These are phyloP conservation scores for Cataglyphis hispanica DNA, from an alignment of 1,140 invertebrate species.

Conservation along the genomic window DNA sequence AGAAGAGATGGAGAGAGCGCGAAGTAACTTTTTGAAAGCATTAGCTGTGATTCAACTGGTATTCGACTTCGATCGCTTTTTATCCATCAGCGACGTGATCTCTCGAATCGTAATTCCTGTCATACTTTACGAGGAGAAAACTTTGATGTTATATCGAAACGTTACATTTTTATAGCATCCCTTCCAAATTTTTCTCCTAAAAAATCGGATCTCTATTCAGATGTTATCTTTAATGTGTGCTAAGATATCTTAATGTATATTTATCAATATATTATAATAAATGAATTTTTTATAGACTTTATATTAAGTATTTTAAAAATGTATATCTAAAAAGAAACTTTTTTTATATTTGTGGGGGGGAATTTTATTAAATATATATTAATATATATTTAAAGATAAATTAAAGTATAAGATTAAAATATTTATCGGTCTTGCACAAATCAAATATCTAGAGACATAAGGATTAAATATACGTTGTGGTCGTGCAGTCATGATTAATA, in stretches of 20 bases:
- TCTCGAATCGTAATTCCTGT: neutral
- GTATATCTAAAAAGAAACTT: neutral
- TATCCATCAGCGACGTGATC: neutral
- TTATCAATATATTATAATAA: neutral
- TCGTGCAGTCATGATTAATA: neutral
- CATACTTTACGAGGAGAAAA: neutral
- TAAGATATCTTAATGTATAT: neutral
- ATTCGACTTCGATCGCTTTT: conserved; percentile 30
- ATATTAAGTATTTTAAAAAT: neutral
- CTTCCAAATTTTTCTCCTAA: neutral
- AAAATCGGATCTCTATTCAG: neutral
- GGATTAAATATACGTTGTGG: neutral
- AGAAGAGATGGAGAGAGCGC: conserved; percentile 7
- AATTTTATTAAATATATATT: neutral
- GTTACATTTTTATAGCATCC: neutral
- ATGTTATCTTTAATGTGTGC: neutral
- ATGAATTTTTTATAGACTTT: neutral
- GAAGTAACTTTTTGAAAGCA: conserved; percentile 69
- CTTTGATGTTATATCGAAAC: neutral
- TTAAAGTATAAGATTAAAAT: neutral
- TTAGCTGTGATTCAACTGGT: conserved; percentile 61
- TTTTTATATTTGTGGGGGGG: neutral
- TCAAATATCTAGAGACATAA: neutral
- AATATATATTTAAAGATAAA: neutral
- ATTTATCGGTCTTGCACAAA: neutral